A percentile compares a stretch with the other conserved stretches of the same genome.
Evolutionary conservation across 1,140 invertebrate genomes (phyloP).

Genomic region (Trachelipus rathkii): DNA sequence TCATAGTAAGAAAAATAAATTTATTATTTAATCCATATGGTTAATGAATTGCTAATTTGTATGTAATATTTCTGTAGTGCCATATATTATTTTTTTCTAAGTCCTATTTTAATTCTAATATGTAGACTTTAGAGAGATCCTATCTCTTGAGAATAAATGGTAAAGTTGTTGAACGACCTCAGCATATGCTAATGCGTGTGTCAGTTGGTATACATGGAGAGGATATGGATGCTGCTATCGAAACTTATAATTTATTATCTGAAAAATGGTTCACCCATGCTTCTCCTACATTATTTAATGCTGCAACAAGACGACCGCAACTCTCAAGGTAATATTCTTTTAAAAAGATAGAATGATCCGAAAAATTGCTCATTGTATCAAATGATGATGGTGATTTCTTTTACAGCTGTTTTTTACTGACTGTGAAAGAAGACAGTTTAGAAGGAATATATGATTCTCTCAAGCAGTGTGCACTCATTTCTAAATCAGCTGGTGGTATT

Average conservation of each 20-base stretch:
- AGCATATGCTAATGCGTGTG: slow-evolving; percentile 98
- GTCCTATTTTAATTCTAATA: no score
- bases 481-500: slow-evolving; percentile 95
- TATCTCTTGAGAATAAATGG: slow-evolving; percentile 91
- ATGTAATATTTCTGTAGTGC: no score
- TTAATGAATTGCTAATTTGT: no score
- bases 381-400: slow-evolving; percentile 30
- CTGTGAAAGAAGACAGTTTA: slow-evolving; percentile 94
- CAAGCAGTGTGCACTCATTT: slow-evolving; percentile 91
- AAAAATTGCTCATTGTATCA: background rate
- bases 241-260: slow-evolving; percentile 94
- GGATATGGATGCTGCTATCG: slow-evolving; percentile 87
- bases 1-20: no score
- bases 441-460: slow-evolving; percentile 96
- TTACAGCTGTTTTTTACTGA: slow-evolving; percentile 84
- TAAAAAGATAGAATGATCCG: background rate
- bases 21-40: no score
- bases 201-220: slow-evolving; percentile 93
- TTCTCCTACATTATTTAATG: slow-evolving; percentile 93
- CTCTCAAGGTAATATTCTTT: slow-evolving; percentile 63
- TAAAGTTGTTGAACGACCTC: slow-evolving; percentile 92
- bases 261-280: slow-evolving; percentile 97
- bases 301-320: slow-evolving; percentile 86
- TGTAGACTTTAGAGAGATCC: slow-evolving; percentile 83
- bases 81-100: no score